Evolutionary conservation across 2,113 vertebrate genomes (phyloP), one percentile per base, ranked within the genome.

Genomic region (Tenebrosternarchus preto): DNA sequence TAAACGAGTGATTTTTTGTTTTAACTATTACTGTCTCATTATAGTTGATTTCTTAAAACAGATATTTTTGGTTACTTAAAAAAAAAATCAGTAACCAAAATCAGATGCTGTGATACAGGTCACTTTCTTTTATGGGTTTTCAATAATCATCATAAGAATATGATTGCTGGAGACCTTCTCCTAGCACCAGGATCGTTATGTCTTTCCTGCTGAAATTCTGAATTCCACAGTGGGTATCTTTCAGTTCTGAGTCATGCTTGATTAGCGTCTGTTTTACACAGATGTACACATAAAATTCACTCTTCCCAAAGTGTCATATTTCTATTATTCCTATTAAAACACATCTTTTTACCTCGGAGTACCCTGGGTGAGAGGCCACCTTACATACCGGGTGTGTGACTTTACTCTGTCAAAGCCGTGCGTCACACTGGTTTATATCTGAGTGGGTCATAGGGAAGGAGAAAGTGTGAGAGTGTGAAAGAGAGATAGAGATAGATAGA

Each of bases 51-150:
- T 73, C 71, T 71, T 68, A n/a, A 12, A 4, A n/a, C 8, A 50
- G 24, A 68, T 74, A 68, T 67, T 74, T 80, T 59, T 80, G 61
- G 27, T n/a, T n/a, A 68, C 66, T 63, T 43, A n/a, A n/a, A n/a
- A n/a, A n/a, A n/a, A n/a, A n/a, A n/a, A n/a, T n/a, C n/a, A n/a
- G n/a, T n/a, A n/a, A n/a, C n/a, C n/a, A n/a, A n/a, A n/a, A n/a
- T n/a, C n/a, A n/a, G n/a, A 76, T 80, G 57, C 55, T 78, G 76
- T 76, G 81, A 31, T 66, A 33, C 53, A 73, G 59, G 73, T 55
- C 66, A 85, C 76, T 72, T 72, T 78, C 71, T 55, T 85, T 76
- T 60, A 80, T 73, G 80, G 76, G 77, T 76, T 82, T 85, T 72
- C 27, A 71, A 63, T 70, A 75, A 79, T 82, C 66, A 76, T 78